A percentile compares a stretch with the other conserved stretches of the same genome.
These are phyloP conservation scores for Micronisus gabar DNA, from an alignment of 2,113 vertebrate species.

Conservation along the genomic window DNA sequence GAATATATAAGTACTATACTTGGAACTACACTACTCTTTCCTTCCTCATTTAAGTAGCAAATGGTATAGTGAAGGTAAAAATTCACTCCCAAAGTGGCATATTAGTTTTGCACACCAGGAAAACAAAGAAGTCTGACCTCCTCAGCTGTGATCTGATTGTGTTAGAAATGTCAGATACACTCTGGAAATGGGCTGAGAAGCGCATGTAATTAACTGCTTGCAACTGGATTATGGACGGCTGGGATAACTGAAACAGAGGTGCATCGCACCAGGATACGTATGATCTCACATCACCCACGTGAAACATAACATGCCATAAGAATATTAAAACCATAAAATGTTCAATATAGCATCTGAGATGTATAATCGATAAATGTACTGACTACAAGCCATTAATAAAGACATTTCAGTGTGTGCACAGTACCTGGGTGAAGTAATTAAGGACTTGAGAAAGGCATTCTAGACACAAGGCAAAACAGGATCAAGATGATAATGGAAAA, in stretches of 20 bases:
- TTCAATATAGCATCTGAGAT: neutral
- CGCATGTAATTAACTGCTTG: neutral
- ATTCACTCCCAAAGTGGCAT: neutral
- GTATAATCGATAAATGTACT: accelerated
- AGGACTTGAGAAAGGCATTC: neutral
- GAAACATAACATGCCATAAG: neutral
- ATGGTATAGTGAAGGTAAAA: neutral
- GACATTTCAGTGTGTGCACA: neutral
- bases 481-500: neutral
- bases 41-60: neutral
- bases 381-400: neutral
- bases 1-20: neutral
- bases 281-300: neutral
- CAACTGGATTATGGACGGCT: accelerated
- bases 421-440: neutral
- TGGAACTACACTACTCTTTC: neutral
- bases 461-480: neutral
- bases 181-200: neutral
- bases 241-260: neutral
- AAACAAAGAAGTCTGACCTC: neutral
- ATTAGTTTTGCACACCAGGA: neutral
- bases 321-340: neutral
- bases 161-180: neutral
- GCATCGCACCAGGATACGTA: neutral
- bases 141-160: accelerated